Conservation (phyloP, 2,888 invertebrate genomes). For the Platycnemis pennipes region DNA sequence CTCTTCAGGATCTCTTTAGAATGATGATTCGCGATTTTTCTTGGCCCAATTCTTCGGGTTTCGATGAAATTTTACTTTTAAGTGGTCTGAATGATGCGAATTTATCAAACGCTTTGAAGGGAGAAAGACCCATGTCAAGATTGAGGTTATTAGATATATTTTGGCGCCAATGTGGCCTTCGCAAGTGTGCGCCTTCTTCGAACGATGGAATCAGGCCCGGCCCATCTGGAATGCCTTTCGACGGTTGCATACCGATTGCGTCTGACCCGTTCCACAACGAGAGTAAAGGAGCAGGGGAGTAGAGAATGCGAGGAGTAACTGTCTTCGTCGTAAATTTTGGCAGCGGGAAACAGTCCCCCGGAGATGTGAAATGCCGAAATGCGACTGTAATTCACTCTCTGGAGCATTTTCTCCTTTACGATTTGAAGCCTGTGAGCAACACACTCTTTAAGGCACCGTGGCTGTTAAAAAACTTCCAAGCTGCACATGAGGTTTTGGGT, state of each 20-base stretch:
- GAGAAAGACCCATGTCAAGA: neutral
- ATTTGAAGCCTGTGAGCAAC: too few species aligned
- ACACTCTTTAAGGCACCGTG: too few species aligned
- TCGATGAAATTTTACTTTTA: neutral
- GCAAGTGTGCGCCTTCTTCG: neutral
- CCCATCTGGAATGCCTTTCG: neutral
- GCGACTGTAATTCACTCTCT: too few species aligned
- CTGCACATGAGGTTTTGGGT: too few species aligned
- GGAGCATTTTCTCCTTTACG: too few species aligned
- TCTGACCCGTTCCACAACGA: neutral
- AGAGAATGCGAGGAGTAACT: neutral
- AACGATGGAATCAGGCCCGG: neutral
- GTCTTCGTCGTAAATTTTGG: neutral
- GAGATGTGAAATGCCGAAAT: too few species aligned
- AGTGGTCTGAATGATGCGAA: too few species aligned
- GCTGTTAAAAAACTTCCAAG: too few species aligned
- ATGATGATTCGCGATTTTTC: neutral
- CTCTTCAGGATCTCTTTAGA: neutral
- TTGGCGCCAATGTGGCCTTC: neutral
- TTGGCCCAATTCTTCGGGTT: neutral
- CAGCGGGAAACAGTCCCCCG: neutral
- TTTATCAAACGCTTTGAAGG: too few species aligned
- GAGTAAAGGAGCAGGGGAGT: neutral
- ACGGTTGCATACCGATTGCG: neutral
- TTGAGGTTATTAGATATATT: neutral